Conservation (phyloP, 2,797 vertebrate species). For the Lepidocolaptes lacrymiger region DNA sequence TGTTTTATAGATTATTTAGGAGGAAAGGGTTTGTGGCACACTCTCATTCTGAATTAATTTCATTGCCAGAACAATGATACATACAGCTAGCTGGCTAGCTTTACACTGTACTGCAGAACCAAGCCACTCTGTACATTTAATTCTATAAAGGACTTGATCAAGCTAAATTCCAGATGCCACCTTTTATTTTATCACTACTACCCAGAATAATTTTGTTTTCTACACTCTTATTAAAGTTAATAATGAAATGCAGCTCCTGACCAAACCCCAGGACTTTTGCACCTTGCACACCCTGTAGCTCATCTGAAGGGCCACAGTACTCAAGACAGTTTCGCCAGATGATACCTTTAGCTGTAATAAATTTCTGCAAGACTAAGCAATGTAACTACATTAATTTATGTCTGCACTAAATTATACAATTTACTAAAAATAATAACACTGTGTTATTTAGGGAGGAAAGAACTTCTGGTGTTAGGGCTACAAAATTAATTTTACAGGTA, state of each 20-base stretch:
- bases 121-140: background rate
- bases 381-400: background rate
- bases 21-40: background rate
- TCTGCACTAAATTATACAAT: background rate
- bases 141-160: background rate
- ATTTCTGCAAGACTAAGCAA: background rate
- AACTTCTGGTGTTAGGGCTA: background rate
- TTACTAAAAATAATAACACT: background rate
- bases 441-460: background rate
- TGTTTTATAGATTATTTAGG: background rate
- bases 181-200: background rate
- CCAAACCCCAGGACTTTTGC: background rate
- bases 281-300: background rate
- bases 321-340: background rate
- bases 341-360: background rate
- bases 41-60: background rate
- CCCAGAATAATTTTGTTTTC: background rate
- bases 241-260: background rate
- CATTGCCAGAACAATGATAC: background rate
- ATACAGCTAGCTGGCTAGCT: background rate
- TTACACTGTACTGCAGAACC: background rate
- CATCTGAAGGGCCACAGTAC: background rate
- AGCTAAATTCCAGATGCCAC: background rate
- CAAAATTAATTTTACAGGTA: background rate
- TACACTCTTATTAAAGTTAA: background rate